These are phyloP conservation scores for Lordiphosa fenestrarum DNA, from an alignment of 2,888 invertebrate species.

Conservation along the genomic window DNA sequence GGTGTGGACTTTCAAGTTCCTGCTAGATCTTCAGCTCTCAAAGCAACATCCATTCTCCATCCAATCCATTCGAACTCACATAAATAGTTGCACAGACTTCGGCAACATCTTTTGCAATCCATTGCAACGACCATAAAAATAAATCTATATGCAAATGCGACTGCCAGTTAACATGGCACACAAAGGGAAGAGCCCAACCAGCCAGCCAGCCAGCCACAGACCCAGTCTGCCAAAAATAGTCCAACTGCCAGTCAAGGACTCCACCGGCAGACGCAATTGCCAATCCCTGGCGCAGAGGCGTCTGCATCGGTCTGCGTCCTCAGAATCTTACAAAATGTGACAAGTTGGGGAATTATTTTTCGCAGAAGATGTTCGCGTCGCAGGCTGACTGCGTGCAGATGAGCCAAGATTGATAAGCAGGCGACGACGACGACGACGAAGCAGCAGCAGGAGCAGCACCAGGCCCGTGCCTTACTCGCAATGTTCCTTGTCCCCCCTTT, in stretches of 20 bases:
- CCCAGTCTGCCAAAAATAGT: slow-evolving; percentile 52
- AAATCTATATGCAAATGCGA: slow-evolving; percentile 70
- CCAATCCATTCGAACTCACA: slow-evolving; percentile 31
- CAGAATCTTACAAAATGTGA: slow-evolving; percentile 66
- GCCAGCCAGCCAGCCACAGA: slow-evolving; percentile 13
- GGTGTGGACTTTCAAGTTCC: too few relatives aligned
- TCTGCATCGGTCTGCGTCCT: slow-evolving; percentile 32
- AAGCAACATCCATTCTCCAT: neutral
- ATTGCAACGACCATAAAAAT: slow-evolving; percentile 62
- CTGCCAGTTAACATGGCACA: slow-evolving; percentile 40
- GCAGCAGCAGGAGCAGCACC: neutral
- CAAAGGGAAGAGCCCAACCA: slow-evolving; percentile 6
- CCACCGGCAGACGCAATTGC: slow-evolving; percentile 14
- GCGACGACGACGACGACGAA: slow-evolving; percentile 21
- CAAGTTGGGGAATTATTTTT: slow-evolving; percentile 73
- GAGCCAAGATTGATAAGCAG: slow-evolving; percentile 70
- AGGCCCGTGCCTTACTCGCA: slow-evolving; percentile 48
- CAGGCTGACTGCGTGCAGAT: slow-evolving; percentile 67
- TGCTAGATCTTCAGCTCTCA: too few relatives aligned
- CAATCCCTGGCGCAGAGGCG: slow-evolving; percentile 62
- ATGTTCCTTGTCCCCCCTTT: slow-evolving; percentile 14
- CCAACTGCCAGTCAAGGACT: slow-evolving; percentile 61
- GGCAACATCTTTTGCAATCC: slow-evolving; percentile 27
- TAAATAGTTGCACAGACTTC: slow-evolving; percentile 37
- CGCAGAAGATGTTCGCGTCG: slow-evolving; percentile 65